Evolutionary conservation across 2,797 vertebrate species (phyloP), one percentile per base, ranked within the genome.

Genomic region (Oryzias dopingdopingensis): DNA sequence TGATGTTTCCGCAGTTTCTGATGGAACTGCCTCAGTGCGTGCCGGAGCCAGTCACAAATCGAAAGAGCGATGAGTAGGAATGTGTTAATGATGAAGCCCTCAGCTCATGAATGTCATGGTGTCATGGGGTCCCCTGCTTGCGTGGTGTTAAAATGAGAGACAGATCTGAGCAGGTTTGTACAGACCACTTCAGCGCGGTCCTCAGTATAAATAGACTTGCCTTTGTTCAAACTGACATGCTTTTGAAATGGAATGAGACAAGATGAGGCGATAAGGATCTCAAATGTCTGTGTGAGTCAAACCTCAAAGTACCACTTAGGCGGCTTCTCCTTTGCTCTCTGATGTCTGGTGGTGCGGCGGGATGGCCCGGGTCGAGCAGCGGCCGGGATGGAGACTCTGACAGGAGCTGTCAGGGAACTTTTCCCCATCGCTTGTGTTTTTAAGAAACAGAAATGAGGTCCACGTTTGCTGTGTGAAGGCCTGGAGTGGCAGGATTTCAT

Each of bases 251-350:
- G 74, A 87, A 70, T 59, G 73, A 84, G 84, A 84, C 81, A 70
- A 85, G 83, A 60, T 1, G 72, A 77, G 70, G 70, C 59, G 86
- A 89, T 86, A 85, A 83, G 81, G 75, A 86, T 86, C 85, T 82
- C 73, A 59, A 49, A 81, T 81, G 83, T 77, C 79, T 76, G 82
- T 80, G 80, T 70, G 79, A 88, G 84, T 85, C 82, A 79, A 85
- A 87, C 81, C 85, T 89, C 84, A 84, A 85, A 89, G 86, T 81
- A 51, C 71, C 88, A 87, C 86, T 88, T 82, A 80, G 79, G 69
- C 69, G 66, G 76, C 76, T 84, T 82, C 67, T 67, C 65, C 79
- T 73, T 56, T 47, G 68, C 74, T 72, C 70, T 82, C 55, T 83
- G 81, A 84, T 77, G 86, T 83, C 67, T 79, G 71, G 67, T 48